Evolutionary conservation across 1,140 invertebrate genomes (phyloP).

Genomic region (Aleiodes sp.): DNA sequence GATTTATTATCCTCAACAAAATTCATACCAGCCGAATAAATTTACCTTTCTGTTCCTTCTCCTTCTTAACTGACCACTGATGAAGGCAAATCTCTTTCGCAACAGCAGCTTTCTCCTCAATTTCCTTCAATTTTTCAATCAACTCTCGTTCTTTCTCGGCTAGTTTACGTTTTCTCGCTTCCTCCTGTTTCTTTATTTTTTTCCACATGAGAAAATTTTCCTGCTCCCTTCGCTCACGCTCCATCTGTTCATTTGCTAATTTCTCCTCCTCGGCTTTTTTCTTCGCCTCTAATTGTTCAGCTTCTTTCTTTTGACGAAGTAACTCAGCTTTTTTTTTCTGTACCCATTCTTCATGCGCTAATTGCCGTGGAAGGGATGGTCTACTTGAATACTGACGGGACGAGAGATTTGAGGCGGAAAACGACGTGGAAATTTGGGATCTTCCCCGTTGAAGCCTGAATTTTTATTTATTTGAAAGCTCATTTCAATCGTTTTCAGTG

Average conservation of each 20-base stretch:
- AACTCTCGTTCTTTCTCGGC: slow-evolving; percentile 47
- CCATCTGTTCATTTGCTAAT: slow-evolving; percentile 39
- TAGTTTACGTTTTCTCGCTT: slow-evolving; percentile 38
- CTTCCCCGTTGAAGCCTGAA: slow-evolving; percentile 39
- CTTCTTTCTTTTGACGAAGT: slow-evolving; percentile 39
- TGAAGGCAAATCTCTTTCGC: slow-evolving; percentile 46
- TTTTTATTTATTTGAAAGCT: background rate
- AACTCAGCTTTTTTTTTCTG: slow-evolving; percentile 43
- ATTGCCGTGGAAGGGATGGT: background rate
- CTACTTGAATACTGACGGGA: slow-evolving; percentile 4
- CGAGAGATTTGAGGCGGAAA: slow-evolving; percentile 34
- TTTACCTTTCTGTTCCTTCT: slow-evolving; percentile 49
- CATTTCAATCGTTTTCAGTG: too few species aligned
- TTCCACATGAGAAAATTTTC: slow-evolving; percentile 53
- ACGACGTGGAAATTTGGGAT: slow-evolving; percentile 44
- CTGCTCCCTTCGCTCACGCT: slow-evolving; percentile 44
- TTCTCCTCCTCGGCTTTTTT: slow-evolving; percentile 41
- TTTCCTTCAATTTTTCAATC: slow-evolving; percentile 43
- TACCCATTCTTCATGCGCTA: slow-evolving; percentile 52
- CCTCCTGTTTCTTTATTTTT: slow-evolving; percentile 47
- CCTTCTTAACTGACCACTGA: slow-evolving; percentile 54
- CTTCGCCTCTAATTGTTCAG: slow-evolving; percentile 29
- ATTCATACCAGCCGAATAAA: background rate
- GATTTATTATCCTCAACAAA: background rate
- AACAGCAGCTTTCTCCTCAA: slow-evolving; percentile 43